Base-by-base conservation (phyloP, 92 coral and sea anemone species). In the Heliopora coerulea region DNA sequence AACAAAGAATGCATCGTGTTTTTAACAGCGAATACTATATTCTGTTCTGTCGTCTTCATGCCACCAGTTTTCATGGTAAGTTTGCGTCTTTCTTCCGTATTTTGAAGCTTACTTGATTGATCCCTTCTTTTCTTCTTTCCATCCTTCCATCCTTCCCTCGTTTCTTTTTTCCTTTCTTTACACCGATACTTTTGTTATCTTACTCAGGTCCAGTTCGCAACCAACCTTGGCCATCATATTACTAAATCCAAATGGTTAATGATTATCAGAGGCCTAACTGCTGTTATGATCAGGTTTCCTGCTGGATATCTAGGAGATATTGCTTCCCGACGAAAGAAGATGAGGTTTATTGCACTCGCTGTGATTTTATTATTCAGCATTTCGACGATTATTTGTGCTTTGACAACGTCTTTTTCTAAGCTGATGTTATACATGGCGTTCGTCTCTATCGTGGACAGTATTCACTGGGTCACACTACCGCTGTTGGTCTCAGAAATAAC, bases 31-130 rank as follows among this genome's bases (percentile, higher is more conserved):
- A 62, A 63, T 62, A 31, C 67, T 3, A 33, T 82, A 3, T 54
- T 74, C 41, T 33, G 37, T 32, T 58, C 42, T 14, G 86, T 62
- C 18, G 67, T 75, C n/a, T 67, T 69, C 17, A 85, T 74, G 61
- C 79, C 83, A 28, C 88, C 82, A 39, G 62, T 75, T 1, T 83
- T 68, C 27, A 52, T 83, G 83, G 87, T 83, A 41, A 28, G 84
- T 80, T 37, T 58, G 49, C 54, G 17, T 37, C 11, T 37, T 37
- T 37, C 42, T 37, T 37, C 6, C 42, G 4, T 37, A 37, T n/a
- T 46, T 46, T 2, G 14, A 6, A 2, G n/a, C 2, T 46, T 15
- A 3, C 52, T 46, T 46, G 17, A 10, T 46, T 15, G n/a, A 46
- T 46, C n/a, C n/a, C 52, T 46, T 15, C 52, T 4, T 37, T 12